Conservation (phyloP, 1,140 invertebrate genomes). For the Catajapyx aquilonaris region DNA sequence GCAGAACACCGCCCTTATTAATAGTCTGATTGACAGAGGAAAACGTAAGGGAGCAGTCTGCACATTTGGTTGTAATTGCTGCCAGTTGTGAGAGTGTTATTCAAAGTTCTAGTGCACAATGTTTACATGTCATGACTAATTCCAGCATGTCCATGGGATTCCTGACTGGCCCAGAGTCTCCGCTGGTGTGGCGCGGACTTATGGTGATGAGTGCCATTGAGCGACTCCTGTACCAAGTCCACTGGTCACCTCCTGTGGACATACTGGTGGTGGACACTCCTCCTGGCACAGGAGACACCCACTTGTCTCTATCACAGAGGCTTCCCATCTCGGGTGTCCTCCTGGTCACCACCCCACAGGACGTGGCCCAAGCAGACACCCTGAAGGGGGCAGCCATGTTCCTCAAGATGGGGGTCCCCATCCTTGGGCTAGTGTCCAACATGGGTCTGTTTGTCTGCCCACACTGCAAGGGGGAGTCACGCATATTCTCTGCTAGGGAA, state of each 20-base stretch:
- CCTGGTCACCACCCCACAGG: constrained; percentile 68
- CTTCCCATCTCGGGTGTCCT: constrained; percentile 58
- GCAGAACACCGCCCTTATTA: too few relatives aligned
- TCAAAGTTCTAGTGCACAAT: constrained; percentile 5
- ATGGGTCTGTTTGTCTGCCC: constrained; percentile 55
- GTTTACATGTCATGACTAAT: constrained; percentile 11
- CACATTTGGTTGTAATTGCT: too few relatives aligned
- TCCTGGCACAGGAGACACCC: constrained; percentile 78
- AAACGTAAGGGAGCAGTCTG: too few relatives aligned
- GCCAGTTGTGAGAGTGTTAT: background rate
- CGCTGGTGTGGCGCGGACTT: constrained; percentile 72
- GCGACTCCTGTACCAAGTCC: constrained; percentile 54
- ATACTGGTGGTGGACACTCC: constrained; percentile 72
- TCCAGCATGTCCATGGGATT: constrained; percentile 79
- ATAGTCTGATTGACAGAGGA: background rate
- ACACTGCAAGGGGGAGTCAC: constrained; percentile 29
- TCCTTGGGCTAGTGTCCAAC: constrained; percentile 65
- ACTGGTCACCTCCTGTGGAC: constrained; percentile 61
- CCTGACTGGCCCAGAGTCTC: constrained; percentile 48
- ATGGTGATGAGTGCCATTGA: constrained; percentile 90
- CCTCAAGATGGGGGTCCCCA: constrained; percentile 50
- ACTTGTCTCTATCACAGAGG: constrained; percentile 69
- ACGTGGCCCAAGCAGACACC: constrained; percentile 57
- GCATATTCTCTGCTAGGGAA: constrained; percentile 16
- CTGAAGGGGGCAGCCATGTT: constrained; percentile 59